These are phyloP conservation scores for Cyrtodaria siliqua DNA, from an alignment of 2,888 invertebrate species.

Conservation along the genomic window DNA sequence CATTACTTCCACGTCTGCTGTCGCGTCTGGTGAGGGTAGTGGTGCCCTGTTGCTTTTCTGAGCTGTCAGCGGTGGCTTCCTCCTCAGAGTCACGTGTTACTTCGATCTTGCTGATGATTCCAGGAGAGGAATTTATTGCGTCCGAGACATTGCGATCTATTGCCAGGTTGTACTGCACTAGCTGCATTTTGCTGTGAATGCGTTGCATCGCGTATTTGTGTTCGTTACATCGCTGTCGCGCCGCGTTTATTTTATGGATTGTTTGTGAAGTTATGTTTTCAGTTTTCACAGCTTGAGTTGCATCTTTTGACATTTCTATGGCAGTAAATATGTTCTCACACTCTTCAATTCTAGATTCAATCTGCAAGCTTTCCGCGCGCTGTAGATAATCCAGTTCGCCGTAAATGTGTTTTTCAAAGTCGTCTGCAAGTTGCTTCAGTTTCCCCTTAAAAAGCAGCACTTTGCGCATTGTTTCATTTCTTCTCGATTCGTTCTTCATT, in stretches of 20 bases:
- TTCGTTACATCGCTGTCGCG: slow-evolving; percentile 53
- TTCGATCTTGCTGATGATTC: slow-evolving; percentile 50
- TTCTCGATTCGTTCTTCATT: slow-evolving; percentile 55
- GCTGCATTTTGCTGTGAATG: slow-evolving; percentile 55
- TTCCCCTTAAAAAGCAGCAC: slow-evolving; percentile 48
- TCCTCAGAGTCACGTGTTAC: slow-evolving; percentile 22
- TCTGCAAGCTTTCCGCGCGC: slow-evolving; percentile 48
- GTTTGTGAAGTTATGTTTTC: slow-evolving; percentile 57
- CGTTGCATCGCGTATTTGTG: slow-evolving; percentile 51
- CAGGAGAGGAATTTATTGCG: slow-evolving; percentile 53
- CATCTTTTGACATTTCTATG: slow-evolving; percentile 60
- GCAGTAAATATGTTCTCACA: slow-evolving; percentile 56
- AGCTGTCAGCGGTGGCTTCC: slow-evolving; percentile 18
- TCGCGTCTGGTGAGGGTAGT: not conserved
- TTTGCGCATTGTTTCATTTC: slow-evolving; percentile 55
- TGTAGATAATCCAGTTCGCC: slow-evolving; percentile 52
- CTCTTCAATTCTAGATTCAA: slow-evolving; percentile 60
- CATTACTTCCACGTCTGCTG: slow-evolving; percentile 21
- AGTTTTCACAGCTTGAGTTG: slow-evolving; percentile 49
- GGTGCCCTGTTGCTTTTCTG: not conserved
- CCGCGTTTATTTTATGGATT: slow-evolving; percentile 53
- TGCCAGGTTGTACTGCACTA: slow-evolving; percentile 50
- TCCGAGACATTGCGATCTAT: slow-evolving; percentile 60
- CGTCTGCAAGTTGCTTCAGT: slow-evolving; percentile 57
- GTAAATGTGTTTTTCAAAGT: slow-evolving; percentile 54